Percentiles rank a stretch among this genome's conserved stretches.
These are phyloP conservation scores for Zoanthus sansibaricus DNA, from an alignment of 92 coral and sea anemone species.

Conservation along the genomic window DNA sequence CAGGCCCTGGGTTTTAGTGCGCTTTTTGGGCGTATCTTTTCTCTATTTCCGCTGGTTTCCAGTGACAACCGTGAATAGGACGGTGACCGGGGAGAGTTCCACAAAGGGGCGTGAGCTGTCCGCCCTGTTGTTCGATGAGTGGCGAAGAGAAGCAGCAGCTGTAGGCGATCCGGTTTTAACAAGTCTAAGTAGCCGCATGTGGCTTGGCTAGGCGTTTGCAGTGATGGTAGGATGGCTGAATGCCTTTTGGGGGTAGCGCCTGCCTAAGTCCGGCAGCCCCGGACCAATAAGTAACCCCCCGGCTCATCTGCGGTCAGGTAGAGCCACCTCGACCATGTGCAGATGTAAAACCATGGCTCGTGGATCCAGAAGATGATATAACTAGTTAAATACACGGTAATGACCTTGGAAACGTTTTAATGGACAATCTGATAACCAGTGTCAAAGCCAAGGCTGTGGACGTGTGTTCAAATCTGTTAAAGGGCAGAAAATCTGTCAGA, in stretches of 20 bases:
- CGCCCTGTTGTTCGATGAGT: too few relatives aligned
- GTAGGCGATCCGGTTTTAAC: not conserved
- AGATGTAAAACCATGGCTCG: not conserved
- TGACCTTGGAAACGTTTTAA: not conserved
- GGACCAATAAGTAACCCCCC: slow-evolving; percentile 2
- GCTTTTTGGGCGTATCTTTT: too few relatives aligned
- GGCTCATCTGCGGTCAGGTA: not conserved
- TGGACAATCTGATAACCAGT: not conserved
- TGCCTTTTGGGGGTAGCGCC: not conserved
- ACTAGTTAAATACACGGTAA: not conserved
- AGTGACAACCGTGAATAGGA: too few relatives aligned
- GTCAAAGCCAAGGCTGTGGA: not conserved
- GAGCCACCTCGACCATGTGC: not conserved
- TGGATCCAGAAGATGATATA: not conserved
- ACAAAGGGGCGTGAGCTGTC: too few relatives aligned
- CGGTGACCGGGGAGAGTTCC: too few relatives aligned
- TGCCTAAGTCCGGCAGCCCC: not conserved
- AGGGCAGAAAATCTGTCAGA: not conserved
- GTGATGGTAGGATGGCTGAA: not conserved
- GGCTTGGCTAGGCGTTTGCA: not conserved
- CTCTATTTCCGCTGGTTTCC: too few relatives aligned
- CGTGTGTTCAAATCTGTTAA: not conserved
- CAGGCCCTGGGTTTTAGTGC: too few relatives aligned
- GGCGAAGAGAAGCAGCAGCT: not conserved
- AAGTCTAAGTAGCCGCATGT: not conserved